Percentiles rank a stretch among this genome's conserved stretches.
These are phyloP conservation scores for Nibea albiflora DNA, from an alignment of 2,113 vertebrate species.

Conservation along the genomic window DNA sequence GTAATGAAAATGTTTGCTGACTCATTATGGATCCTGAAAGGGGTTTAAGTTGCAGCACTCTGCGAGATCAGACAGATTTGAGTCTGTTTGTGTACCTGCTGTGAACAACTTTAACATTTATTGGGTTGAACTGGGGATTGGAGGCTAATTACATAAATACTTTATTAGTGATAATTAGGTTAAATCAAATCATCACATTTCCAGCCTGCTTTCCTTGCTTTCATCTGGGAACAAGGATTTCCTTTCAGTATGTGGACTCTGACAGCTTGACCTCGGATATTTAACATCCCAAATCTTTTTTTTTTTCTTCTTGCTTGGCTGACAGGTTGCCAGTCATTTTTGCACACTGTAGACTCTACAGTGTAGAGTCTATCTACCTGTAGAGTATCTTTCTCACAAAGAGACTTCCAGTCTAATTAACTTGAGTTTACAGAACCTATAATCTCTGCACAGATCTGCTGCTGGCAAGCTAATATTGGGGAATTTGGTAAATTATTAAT, in stretches of 20 bases:
- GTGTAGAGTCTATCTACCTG: neutral
- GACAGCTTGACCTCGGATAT: slow-evolving; percentile 36
- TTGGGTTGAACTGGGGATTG: slow-evolving; percentile 54
- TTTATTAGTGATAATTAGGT: slow-evolving; percentile 76
- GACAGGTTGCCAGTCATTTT: slow-evolving; percentile 40
- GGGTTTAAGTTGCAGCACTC: slow-evolving; percentile 55
- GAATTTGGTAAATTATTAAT: neutral
- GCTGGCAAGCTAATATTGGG: neutral
- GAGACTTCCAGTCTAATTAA: neutral
- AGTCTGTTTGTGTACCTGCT: slow-evolving; percentile 70
- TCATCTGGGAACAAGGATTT: slow-evolving; percentile 73
- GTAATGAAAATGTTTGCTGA: slow-evolving; percentile 80
- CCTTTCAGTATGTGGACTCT: slow-evolving; percentile 55
- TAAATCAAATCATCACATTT: slow-evolving; percentile 66
- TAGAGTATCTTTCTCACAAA: neutral
- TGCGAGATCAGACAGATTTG: slow-evolving; percentile 60
- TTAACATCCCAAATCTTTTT: slow-evolving; percentile 14
- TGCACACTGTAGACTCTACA: neutral
- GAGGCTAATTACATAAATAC: slow-evolving; percentile 71
- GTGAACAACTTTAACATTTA: slow-evolving; percentile 73
- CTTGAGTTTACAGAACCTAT: neutral
- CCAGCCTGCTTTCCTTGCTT: slow-evolving; percentile 41
- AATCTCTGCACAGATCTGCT: neutral
- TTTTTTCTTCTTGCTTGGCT: slow-evolving; percentile 5
- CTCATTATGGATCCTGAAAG: slow-evolving; percentile 70